Conservation (phyloP, 2,888 invertebrate genomes). For the Neocrepidodera transversa region DNA sequence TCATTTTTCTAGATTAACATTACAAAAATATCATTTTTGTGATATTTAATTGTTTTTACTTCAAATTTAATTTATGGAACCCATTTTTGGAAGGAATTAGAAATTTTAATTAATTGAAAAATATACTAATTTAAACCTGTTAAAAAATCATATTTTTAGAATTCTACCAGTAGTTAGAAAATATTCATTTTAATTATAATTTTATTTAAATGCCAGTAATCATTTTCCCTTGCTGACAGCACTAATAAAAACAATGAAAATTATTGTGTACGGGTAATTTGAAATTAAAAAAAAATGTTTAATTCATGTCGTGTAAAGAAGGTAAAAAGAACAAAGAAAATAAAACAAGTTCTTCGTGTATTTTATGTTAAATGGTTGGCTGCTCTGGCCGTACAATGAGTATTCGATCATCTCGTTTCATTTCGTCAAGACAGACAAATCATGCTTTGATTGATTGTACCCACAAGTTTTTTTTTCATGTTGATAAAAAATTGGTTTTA, state of each 20-base stretch:
- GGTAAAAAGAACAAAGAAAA: conserved; percentile 6
- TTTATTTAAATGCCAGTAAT: background rate
- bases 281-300: conserved; percentile 5
- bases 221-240: background rate
- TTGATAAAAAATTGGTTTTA: too few relatives aligned
- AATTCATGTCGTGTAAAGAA: conserved; percentile 4
- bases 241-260: background rate
- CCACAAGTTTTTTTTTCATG: conserved; percentile 4
- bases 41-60: too few relatives aligned
- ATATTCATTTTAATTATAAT: background rate
- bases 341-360: conserved; percentile 23
- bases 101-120: too few relatives aligned
- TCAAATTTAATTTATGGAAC: too few relatives aligned
- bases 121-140: too few relatives aligned
- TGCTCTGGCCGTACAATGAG: conserved; percentile 31
- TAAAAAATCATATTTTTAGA: too few relatives aligned
- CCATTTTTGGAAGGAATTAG: too few relatives aligned
- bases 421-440: conserved; percentile 45
- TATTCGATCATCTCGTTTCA: conserved; percentile 41
- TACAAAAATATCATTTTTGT: too few relatives aligned
- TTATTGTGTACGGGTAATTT: background rate
- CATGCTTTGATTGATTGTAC: conserved; percentile 43
- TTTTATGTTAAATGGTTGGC: conserved; percentile 30
- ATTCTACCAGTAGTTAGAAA: too few relatives aligned
- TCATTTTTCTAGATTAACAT: too few relatives aligned